Conservation (phyloP, 1,140 invertebrate species). For the Orius laevigatus region DNA sequence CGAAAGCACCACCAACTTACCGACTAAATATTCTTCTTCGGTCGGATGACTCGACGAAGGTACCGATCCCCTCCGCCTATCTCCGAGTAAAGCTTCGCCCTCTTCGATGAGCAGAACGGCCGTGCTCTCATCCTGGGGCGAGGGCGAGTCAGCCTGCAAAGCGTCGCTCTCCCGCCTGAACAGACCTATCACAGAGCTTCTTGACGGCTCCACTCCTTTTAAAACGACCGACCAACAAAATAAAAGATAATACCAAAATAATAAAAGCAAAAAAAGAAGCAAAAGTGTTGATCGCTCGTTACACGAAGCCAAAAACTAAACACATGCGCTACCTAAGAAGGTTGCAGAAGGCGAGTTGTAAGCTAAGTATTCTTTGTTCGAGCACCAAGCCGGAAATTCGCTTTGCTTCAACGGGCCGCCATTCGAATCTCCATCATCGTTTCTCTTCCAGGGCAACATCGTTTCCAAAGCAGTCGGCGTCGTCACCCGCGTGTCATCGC, state of each 20-base stretch:
- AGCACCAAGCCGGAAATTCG: conserved; percentile 81
- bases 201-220: conserved; percentile 32
- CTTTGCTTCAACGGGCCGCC: conserved; percentile 60
- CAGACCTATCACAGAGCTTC: conserved; percentile 33
- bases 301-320: neutral
- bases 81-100: neutral
- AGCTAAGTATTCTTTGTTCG: conserved; percentile 81
- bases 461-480: conserved; percentile 71
- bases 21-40: conserved; percentile 23
- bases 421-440: conserved; percentile 45
- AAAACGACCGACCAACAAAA: conserved; percentile 1
- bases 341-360: conserved; percentile 81
- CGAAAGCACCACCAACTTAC: conserved; percentile 5
- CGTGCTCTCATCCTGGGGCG: conserved; percentile 3
- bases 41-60: conserved; percentile 27
- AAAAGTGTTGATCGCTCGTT: neutral
- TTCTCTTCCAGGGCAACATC: conserved; percentile 77
- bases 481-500: conserved; percentile 49
- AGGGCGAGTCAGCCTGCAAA: neutral
- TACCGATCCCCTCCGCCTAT: conserved; percentile 28
- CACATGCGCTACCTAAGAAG: conserved; percentile 49
- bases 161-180: conserved; percentile 29
- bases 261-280: neutral
- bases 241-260: neutral
- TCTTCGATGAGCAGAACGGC: conserved; percentile 16